Conservation (phyloP, 2,888 invertebrate species). For the Epinotia nisella region DNA sequence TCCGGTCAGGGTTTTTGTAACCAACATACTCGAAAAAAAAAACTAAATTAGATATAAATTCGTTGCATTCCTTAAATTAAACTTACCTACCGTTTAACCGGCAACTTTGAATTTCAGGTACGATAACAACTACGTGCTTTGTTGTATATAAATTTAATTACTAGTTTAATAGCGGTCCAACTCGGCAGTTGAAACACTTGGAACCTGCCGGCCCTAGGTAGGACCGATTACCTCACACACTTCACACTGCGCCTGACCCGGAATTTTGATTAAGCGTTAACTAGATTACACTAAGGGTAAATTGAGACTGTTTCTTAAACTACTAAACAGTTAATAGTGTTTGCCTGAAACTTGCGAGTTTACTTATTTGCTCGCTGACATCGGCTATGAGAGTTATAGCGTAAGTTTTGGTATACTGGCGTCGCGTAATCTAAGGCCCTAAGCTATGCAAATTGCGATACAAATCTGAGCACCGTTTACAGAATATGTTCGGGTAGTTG, state of each 20-base stretch:
- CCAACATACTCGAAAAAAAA: too few species aligned
- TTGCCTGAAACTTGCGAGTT: slow-evolving; percentile 71
- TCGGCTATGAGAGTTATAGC: slow-evolving; percentile 71
- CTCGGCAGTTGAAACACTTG: neutral
- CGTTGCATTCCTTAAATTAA: too few species aligned
- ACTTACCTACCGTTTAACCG: neutral
- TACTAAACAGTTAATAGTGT: slow-evolving; percentile 79
- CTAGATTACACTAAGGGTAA: slow-evolving; percentile 75
- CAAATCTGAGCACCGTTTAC: slow-evolving; percentile 62
- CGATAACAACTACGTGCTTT: slow-evolving; percentile 1
- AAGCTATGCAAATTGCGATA: slow-evolving; percentile 71
- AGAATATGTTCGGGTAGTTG: slow-evolving; percentile 48
- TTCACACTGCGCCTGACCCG: slow-evolving; percentile 60
- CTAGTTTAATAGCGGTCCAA: slow-evolving; percentile 40
- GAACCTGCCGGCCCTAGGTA: slow-evolving; percentile 7
- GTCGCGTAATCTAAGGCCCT: slow-evolving; percentile 60
- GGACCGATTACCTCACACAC: slow-evolving; percentile 26
- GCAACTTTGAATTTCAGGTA: slow-evolving; percentile 4
- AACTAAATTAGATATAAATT: too few species aligned
- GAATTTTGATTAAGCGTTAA: slow-evolving; percentile 80
- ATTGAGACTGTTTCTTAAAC: slow-evolving; percentile 78
- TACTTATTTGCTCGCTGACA: slow-evolving; percentile 74
- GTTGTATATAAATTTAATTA: slow-evolving; percentile 25
- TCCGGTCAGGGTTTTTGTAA: too few species aligned
- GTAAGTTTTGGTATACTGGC: slow-evolving; percentile 61